These are phyloP conservation scores for Xylocampa areola DNA, from an alignment of 2,888 invertebrate species.

Conservation along the genomic window DNA sequence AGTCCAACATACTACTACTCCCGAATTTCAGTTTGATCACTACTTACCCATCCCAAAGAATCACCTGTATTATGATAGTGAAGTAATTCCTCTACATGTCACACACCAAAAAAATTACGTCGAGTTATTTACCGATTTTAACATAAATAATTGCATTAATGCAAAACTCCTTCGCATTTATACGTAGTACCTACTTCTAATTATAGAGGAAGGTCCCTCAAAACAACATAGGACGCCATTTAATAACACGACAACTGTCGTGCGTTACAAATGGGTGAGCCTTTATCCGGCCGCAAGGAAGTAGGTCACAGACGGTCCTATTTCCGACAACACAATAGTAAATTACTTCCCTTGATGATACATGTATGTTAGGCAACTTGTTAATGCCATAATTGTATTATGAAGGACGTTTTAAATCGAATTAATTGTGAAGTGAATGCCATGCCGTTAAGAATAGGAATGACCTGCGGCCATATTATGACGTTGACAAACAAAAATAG, in stretches of 20 bases:
- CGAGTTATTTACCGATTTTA: too few relatives aligned
- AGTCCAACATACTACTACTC: too few relatives aligned
- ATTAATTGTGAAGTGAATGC: neutral
- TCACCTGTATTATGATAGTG: too few relatives aligned
- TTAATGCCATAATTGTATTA: conserved; percentile 27
- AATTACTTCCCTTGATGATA: conserved; percentile 41
- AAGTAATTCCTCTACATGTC: too few relatives aligned
- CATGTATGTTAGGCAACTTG: conserved; percentile 30
- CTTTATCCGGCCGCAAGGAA: conserved; percentile 15
- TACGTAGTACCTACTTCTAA: neutral
- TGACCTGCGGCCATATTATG: too few relatives aligned
- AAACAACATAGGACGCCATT: conserved; percentile 15
- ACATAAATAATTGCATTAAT: too few relatives aligned
- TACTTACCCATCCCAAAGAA: too few relatives aligned
- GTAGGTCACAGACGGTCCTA: conserved; percentile 41
- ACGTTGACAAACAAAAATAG: too few relatives aligned
- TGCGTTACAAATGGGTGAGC: conserved; percentile 29
- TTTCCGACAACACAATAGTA: conserved; percentile 37
- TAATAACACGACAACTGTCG: conserved; percentile 34
- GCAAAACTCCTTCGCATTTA: too few relatives aligned
- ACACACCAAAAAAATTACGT: too few relatives aligned
- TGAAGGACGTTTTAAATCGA: neutral
- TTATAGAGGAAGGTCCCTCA: conserved; percentile 16
- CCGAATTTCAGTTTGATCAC: too few relatives aligned
- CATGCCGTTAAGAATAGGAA: too few relatives aligned